Evolutionary conservation across 2,888 invertebrate species (phyloP), one percentile per base, ranked within the genome.

Genomic region (Oegoconia quadripuncta): DNA sequence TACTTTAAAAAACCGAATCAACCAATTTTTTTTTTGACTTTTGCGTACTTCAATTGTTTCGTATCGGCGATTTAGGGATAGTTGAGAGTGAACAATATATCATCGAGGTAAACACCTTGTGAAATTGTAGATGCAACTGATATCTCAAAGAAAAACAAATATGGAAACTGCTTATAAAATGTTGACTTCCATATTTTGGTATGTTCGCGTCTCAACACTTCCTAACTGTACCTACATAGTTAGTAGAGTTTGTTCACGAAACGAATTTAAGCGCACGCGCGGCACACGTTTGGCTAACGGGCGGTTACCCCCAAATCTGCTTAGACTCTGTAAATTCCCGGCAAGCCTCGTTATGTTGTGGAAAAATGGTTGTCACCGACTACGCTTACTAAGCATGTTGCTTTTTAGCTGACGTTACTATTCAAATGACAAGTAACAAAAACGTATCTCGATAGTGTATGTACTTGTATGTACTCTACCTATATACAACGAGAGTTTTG

Each of bases 211-310:
- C 29, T 28, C 34, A 42, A 42, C 41, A 36, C 41, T 30, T 30
- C 3, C 45, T 49, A 49, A 44, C 43, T 46, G 43, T 46, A 26
- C 26, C 22, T 16, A 30, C 30, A 31, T 38, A 35, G 36, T 37
- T 46, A 46, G 44, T 48, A 42, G 43, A 40, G 42, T 40, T 40
- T 38, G 41, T 44, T 41, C 9, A 27, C 33, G 17, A 34, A 44
- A 42, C 32, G 43, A 41, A 32, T 43, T 37, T 38, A 32, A 23
- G 37, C 40, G 36, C 42, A 20, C 33, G 39, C 37, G 30, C 36
- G 27, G 13, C 27, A 14, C 27, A 27, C 27, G 27, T 14, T 14
- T 27, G 12, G 27, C 5, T 30, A 30, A 30, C 30, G 30, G 16
- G 11, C 16, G 16, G 16, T 30, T 30, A 53, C 12, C 14, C 27